Base-by-base conservation (phyloP, 1,140 invertebrate genomes). In the Leguminivora glycinivorella region DNA sequence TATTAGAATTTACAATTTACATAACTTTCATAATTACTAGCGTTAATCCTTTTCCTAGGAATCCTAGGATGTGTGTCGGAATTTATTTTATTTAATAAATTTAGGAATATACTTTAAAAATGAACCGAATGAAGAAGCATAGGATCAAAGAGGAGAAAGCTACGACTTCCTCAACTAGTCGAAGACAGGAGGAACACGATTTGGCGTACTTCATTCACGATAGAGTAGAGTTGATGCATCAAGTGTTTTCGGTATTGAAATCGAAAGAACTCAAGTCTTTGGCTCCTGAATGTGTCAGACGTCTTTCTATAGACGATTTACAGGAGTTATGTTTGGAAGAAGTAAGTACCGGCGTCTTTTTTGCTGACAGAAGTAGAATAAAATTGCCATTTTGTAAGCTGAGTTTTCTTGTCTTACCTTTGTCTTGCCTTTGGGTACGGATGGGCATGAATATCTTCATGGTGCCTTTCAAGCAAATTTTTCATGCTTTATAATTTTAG, bases 271-370 rank as follows among this genome's bases (percentile, higher is more conserved):
- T 95, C 5, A 92, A 93, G 75, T 89, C 92, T 6, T 92, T 95
- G 83, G 93, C 93, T 1, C 94, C 94, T 0, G 92, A 93, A 25
- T 94, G 93, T 71, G 89, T 95, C 10, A 90, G 92, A 70, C 87
- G 93, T 80, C 79, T 93, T 38, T 89, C 90, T 47, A 83, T 93
- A 70, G 93, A 93, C 75, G 93, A 94, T 83, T 88, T 95, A 12
- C 93, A 95, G 81, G 94, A 94, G 67, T 84, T 93, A 3, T 93
- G 94, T 47, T 83, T 94, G 1, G 94, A 95, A 75, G 94, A 95
- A 86, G 89, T 92, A 63, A 70, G 71, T 40, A 22, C 7, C 6
- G 19, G 1, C 19, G 5, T 10, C 2, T 22, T 52, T 22, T 5
- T 19, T 52, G 17, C 6, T n/a, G 5, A 22, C 22, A 38, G 4